Conservation (phyloP, 1,140 invertebrate species). For the Oreohelix idahoensis region DNA sequence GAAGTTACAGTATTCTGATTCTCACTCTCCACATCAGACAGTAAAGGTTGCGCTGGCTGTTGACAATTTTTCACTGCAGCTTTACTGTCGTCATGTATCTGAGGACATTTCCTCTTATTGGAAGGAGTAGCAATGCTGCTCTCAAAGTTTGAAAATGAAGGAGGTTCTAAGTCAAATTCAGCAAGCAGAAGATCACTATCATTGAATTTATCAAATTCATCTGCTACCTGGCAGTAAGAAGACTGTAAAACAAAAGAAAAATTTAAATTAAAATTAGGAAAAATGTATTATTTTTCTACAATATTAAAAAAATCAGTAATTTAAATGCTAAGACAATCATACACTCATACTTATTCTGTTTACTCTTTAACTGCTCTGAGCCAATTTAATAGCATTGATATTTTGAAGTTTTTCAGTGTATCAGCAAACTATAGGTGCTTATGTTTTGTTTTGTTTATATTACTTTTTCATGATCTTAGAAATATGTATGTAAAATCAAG, state of each 20-base stretch:
- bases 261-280: background rate
- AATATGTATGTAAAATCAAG: too few relatives aligned
- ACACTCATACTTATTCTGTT: too few relatives aligned
- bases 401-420: too few relatives aligned
- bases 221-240: background rate
- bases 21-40: background rate
- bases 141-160: background rate
- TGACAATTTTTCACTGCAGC: background rate
- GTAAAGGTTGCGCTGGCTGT: background rate
- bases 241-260: background rate
- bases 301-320: too few relatives aligned
- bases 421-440: too few relatives aligned
- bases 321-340: too few relatives aligned
- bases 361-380: too few relatives aligned
- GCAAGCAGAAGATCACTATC: conserved; percentile 25
- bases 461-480: too few relatives aligned
- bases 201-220: conserved; percentile 16
- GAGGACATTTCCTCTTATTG: background rate
- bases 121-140: background rate
- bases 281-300: background rate
- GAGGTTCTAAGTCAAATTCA: background rate
- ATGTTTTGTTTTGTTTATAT: too few relatives aligned
- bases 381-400: too few relatives aligned
- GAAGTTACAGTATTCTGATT: background rate
- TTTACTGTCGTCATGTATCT: background rate